A percentile compares a stretch with the other conserved stretches of the same genome.
Conservation (phyloP, 2,797 vertebrate species). For the Echeneis naucrates region DNA sequence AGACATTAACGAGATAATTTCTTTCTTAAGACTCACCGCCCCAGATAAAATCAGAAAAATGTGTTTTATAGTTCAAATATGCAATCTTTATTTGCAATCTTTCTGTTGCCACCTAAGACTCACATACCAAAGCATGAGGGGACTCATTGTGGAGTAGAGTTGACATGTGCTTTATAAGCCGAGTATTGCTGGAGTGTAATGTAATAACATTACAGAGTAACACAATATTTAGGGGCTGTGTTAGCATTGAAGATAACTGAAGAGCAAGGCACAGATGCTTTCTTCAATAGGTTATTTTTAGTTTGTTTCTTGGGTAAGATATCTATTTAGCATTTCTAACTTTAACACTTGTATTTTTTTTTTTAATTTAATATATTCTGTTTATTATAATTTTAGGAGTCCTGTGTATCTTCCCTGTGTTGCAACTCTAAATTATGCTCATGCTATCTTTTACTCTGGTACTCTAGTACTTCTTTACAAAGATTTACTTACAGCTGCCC, state of each 20-base stretch:
- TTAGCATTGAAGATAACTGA: neutral
- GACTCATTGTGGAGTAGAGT: neutral
- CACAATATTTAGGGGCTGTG: constrained; percentile 7
- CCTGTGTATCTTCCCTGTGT: neutral
- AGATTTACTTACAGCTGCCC: constrained; percentile 89
- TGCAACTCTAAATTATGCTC: neutral
- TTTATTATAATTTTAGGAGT: neutral
- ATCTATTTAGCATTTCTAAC: neutral
- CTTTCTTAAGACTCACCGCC: neutral
- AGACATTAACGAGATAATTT: neutral
- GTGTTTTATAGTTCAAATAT: neutral
- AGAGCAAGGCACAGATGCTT: neutral
- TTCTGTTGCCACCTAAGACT: neutral
- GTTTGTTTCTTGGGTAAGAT: neutral
- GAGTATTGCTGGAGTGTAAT: constrained; percentile 27
- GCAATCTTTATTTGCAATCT: neutral
- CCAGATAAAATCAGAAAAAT: neutral
- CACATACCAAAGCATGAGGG: neutral
- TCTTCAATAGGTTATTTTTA: neutral
- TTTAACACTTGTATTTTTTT: neutral
- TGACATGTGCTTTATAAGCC: constrained; percentile 38
- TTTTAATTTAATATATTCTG: neutral
- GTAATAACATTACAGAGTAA: constrained; percentile 36
- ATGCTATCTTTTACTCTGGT: neutral
- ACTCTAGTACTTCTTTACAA: neutral